phyloP scores from a whole-genome alignment of 2,888 invertebrate species.

The Melinaea marsaeus region DNA sequence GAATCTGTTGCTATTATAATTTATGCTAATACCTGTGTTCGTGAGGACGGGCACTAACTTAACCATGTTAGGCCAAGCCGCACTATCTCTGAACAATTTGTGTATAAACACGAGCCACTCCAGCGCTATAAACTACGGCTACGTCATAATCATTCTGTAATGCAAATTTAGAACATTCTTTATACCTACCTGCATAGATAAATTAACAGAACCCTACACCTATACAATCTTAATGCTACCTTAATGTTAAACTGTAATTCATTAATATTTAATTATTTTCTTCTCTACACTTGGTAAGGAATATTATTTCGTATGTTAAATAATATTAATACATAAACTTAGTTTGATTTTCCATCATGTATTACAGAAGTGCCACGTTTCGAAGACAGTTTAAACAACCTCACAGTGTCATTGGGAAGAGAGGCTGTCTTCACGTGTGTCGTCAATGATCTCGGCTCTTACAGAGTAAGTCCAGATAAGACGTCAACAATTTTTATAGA shows the following conservation, averaged over 20 bases:
- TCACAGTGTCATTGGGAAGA: constrained; percentile 88
- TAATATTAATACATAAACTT: no score
- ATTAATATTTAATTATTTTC: neutral
- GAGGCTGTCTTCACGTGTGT: constrained; percentile 91
- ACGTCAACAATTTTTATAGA: no score
- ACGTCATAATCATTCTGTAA: constrained; percentile 5
- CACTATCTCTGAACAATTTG: constrained; percentile 23
- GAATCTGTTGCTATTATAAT: constrained; percentile 23
- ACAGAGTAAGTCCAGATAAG: constrained; percentile 81
- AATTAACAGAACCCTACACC: neutral
- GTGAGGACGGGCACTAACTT: constrained; percentile 24
- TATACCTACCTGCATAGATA: neutral
- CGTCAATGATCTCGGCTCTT: constrained; percentile 87
- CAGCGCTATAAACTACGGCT: neutral
- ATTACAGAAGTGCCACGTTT: constrained; percentile 83
- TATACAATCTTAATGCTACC: neutral
- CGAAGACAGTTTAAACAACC: constrained; percentile 86
- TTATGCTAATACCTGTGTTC: constrained; percentile 24
- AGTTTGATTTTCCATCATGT: constrained; percentile 25
- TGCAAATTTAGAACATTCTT: constrained; percentile 2
- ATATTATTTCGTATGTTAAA: no score
- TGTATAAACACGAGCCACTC: constrained; percentile 16
- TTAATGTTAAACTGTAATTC: neutral
- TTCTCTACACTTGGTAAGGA: no score
- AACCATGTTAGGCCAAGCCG: constrained; percentile 20